phyloP scores from a whole-genome alignment of 35 echinoderm and acorn worm species.

The Nesometra sesokonis region DNA sequence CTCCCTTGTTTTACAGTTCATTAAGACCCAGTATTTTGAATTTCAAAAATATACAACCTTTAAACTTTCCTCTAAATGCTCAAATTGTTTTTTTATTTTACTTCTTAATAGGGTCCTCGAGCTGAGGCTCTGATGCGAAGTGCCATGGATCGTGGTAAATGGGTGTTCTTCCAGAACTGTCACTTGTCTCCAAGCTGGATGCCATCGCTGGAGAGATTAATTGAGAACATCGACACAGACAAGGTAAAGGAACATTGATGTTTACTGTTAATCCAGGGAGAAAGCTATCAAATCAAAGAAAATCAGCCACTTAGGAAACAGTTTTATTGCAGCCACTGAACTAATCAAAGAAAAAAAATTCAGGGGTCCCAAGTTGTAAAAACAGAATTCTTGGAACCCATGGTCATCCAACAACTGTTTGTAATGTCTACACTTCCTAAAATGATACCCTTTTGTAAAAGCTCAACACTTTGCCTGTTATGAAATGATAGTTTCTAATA shows the following conservation, averaged over 20 bases:
- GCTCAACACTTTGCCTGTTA: too few species aligned
- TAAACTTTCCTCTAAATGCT: not conserved
- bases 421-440: too few species aligned
- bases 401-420: too few species aligned
- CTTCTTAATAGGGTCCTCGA: constrained; percentile 56
- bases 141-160: constrained; percentile 97
- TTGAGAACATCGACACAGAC: constrained; percentile 95
- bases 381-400: too few species aligned
- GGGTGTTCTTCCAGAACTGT: constrained; percentile 99
- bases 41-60: not conserved
- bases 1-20: not conserved
- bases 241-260: constrained; percentile 40
- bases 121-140: constrained; percentile 91
- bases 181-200: constrained; percentile 97
- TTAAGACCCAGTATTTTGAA: not conserved
- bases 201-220: constrained; percentile 87
- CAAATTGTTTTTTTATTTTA: not conserved
- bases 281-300: too few species aligned
- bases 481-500: too few species aligned
- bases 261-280: too few species aligned
- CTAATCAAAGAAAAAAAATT: too few species aligned
- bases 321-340: too few species aligned
- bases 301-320: too few species aligned
- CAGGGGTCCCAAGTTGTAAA: too few species aligned
- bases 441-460: too few species aligned